Evolutionary conservation across 2,888 invertebrate genomes (phyloP), one percentile per base, ranked within the genome.

Genomic region (Orthosia cruda): DNA sequence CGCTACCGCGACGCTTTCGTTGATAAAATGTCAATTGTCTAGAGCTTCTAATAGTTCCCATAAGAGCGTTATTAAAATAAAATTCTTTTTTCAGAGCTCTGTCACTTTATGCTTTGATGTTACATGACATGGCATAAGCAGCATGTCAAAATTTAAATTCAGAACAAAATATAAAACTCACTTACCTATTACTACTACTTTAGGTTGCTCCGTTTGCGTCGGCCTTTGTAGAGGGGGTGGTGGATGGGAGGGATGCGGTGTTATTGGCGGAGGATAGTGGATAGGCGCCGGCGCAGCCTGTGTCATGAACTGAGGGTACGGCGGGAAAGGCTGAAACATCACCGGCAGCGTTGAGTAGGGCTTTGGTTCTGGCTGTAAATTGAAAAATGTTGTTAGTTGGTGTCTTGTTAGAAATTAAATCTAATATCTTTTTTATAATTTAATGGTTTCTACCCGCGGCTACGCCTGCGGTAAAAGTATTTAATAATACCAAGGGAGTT

Each of bases 161-260:
- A n/a, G 20, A 20, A 58, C 18, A 58, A 58, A 32, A 61, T 23
- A 9, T n/a, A 47, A 15, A 32, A 3, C 0, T 4, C 13, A 59
- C 82, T 93, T 92, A 97, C 97, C 97, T 93, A 97, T 89, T 79
- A 97, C 94, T 71, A 97, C 93, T 76, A 97, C 95, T 92, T 97
- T 97, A 18, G 96, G 94, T 64, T 95, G 94, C 50, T 97, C 97
- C 2, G 92, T 89, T 69, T 94, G 95, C 12, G 92, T 87, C 3
- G 93, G 91, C 79, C 94, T 90, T 16, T 92, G 94, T n/a, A 92
- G 80, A 16, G 92, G 78, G 0, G 91, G 85, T 3, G 88, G 83
- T 4, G 91, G 85, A 71, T 94, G 94, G 0, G 88, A 91, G 65
- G 91, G 94, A 87, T 94, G 93, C 74, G 89, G 96, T 84, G 93